Percentiles rank a stretch among this genome's conserved stretches.
Conservation (phyloP, 37 sponge, comb jelly and placozoan species). For the Trichoplax adhaerens region DNA sequence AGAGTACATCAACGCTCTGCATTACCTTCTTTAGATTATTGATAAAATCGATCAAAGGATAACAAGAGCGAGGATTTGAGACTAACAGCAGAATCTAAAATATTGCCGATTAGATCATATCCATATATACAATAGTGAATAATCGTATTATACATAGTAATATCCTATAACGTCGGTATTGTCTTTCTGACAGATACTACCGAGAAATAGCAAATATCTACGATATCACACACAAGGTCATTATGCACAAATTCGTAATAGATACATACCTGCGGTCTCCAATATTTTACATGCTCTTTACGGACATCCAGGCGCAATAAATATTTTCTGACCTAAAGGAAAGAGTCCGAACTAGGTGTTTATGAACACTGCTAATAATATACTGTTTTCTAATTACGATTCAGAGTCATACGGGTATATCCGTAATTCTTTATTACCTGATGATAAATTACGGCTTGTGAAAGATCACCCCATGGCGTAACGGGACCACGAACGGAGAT, state of each 20-base stretch:
- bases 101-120: no score
- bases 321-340: slow-evolving; percentile 80
- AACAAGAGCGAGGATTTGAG: slow-evolving; percentile 69
- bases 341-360: background rate
- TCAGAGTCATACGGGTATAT: background rate
- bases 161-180: no score
- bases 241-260: no score
- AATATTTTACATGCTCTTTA: slow-evolving; percentile 93
- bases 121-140: background rate
- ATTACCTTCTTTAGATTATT: slow-evolving; percentile 87
- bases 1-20: no score
- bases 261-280: slow-evolving; percentile 74
- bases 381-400: no score
- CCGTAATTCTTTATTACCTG: slow-evolving; percentile 35
- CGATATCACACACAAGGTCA: no score
- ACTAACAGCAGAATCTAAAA: slow-evolving; percentile 66
- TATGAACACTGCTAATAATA: background rate
- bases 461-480: slow-evolving; percentile 94
- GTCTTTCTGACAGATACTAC: no score
- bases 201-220: no score
- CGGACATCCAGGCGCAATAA: slow-evolving; percentile 82
- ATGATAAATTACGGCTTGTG: slow-evolving; percentile 96
- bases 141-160: no score
- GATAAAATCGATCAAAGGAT: slow-evolving; percentile 63
- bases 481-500: slow-evolving; percentile 68